A percentile compares a stretch with the other conserved stretches of the same genome.
phyloP scores from a whole-genome alignment of 2,797 vertebrate genomes.

The Xenops minutus region DNA sequence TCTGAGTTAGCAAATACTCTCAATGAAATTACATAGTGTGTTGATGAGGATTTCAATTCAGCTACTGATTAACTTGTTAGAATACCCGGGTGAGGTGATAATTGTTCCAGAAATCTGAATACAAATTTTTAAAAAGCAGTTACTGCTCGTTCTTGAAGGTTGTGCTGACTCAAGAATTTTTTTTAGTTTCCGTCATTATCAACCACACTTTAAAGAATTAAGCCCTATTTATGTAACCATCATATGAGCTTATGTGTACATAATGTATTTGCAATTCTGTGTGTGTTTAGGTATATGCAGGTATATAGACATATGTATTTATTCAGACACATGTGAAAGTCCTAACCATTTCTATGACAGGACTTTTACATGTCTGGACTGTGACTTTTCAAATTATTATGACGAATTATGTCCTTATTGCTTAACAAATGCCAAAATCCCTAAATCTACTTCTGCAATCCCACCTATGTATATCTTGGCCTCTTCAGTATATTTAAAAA shows the following conservation, averaged over 20 bases:
- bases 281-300: not conserved
- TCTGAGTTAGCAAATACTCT: slow-evolving; percentile 58
- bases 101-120: slow-evolving; percentile 53
- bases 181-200: not conserved
- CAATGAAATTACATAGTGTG: slow-evolving; percentile 48
- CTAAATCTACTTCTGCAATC: not conserved
- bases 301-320: not conserved
- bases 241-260: not conserved
- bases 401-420: not conserved
- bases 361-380: not conserved
- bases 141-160: not conserved
- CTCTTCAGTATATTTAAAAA: not conserved
- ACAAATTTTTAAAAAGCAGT: slow-evolving; percentile 20
- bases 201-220: not conserved
- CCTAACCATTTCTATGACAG: not conserved
- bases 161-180: not conserved
- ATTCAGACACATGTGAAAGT: not conserved
- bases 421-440: not conserved
- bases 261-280: not conserved
- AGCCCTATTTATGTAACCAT: not conserved
- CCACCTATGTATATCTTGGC: not conserved
- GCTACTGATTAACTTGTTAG: slow-evolving; percentile 60
- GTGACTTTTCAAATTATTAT: not conserved
- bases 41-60: slow-evolving; percentile 57
- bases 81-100: slow-evolving; percentile 60